Conservation (phyloP, 2,888 invertebrate genomes). For the Drosophila mercatorum region DNA sequence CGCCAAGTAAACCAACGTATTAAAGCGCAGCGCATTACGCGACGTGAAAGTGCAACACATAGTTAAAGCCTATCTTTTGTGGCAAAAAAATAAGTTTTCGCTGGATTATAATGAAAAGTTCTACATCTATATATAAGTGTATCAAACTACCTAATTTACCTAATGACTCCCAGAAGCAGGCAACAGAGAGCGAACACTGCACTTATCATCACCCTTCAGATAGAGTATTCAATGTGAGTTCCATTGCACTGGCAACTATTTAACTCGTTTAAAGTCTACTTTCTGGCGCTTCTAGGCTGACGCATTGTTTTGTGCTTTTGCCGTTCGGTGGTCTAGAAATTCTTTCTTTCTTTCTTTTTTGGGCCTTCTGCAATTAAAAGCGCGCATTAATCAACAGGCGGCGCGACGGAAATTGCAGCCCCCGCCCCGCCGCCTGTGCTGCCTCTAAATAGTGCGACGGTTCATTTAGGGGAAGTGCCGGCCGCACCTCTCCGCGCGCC, state of each 20-base stretch:
- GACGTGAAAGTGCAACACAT: not conserved
- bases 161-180: no score
- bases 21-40: slow-evolving; percentile 31
- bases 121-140: no score
- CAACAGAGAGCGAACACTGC: no score
- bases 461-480: slow-evolving; percentile 18
- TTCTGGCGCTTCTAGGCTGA: slow-evolving; percentile 22
- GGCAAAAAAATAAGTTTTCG: not conserved
- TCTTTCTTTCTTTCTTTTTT: not conserved
- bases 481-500: slow-evolving; percentile 15
- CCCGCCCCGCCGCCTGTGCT: not conserved
- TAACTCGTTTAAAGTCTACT: slow-evolving; percentile 27
- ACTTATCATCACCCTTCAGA: no score
- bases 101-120: no score
- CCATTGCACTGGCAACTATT: not conserved
- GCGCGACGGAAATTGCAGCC: slow-evolving; percentile 30
- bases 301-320: slow-evolving; percentile 36
- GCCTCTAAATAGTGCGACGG: slow-evolving; percentile 37
- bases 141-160: no score
- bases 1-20: slow-evolving; percentile 15
- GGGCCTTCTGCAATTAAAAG: slow-evolving; percentile 65
- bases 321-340: slow-evolving; percentile 29
- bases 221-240: not conserved
- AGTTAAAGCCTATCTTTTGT: not conserved
- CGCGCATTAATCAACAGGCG: slow-evolving; percentile 75